These are phyloP conservation scores for Phrynocephalus versicolor DNA, from an alignment of 2,113 vertebrate species.

Conservation along the genomic window DNA sequence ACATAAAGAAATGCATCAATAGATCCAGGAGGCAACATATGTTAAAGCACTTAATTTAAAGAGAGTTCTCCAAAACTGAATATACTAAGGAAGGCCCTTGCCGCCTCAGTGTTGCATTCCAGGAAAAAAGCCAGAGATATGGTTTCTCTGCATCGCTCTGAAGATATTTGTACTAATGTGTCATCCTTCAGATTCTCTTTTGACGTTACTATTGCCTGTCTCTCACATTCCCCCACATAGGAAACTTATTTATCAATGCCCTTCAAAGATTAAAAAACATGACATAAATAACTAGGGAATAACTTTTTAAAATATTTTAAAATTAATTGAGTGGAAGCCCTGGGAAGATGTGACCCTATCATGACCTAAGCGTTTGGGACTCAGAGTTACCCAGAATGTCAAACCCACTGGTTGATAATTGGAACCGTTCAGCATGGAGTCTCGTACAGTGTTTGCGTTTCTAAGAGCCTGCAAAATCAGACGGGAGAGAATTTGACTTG, in stretches of 20 bases:
- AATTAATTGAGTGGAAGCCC: too few species aligned
- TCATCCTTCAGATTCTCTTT: slow-evolving; percentile 38
- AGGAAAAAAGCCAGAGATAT: slow-evolving; percentile 57
- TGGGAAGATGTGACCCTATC: too few species aligned
- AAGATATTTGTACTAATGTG: slow-evolving; percentile 47
- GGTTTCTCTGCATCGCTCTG: slow-evolving; percentile 55
- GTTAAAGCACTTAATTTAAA: slow-evolving; percentile 75
- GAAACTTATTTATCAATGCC: slow-evolving; percentile 49
- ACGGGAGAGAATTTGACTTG: too few species aligned
- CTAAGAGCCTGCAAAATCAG: too few species aligned
- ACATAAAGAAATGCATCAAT: slow-evolving; percentile 70
- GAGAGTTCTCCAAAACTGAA: slow-evolving; percentile 72
- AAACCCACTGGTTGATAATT: too few species aligned
- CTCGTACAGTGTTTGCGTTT: too few species aligned
- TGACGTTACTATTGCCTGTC: slow-evolving; percentile 56
- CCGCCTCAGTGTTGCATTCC: slow-evolving; percentile 63
- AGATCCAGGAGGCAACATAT: slow-evolving; percentile 65
- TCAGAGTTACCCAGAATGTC: too few species aligned
- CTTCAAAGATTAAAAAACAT: too few species aligned
- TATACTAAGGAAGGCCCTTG: slow-evolving; percentile 78
- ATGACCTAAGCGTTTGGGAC: too few species aligned
- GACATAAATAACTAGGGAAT: too few species aligned
- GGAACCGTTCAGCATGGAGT: too few species aligned
- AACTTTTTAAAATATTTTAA: too few species aligned
- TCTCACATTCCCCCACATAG: slow-evolving; percentile 48